phyloP scores from a whole-genome alignment of 2,888 invertebrate species.

The Rhagonycha lutea region DNA sequence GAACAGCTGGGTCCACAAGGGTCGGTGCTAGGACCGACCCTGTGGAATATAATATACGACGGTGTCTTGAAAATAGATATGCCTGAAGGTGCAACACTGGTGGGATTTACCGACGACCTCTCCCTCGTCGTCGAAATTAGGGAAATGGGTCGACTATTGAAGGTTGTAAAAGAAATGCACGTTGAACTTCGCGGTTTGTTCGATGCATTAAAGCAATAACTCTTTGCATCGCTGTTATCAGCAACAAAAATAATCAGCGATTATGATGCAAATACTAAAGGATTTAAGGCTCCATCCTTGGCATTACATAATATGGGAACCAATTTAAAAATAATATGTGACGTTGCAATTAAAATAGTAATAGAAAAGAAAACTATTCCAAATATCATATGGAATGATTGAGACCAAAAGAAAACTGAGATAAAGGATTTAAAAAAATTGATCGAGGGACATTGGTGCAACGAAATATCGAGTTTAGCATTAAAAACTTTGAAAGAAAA shows the following conservation, averaged over 20 bases:
- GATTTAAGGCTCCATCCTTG: conserved; percentile 4
- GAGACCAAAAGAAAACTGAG: conserved; percentile 5
- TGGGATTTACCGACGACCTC: too few relatives aligned
- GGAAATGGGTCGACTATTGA: background rate
- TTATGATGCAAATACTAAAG: background rate
- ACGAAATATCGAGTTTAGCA: conserved; percentile 37
- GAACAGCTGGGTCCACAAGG: too few relatives aligned
- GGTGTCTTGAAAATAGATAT: too few relatives aligned
- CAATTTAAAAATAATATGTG: background rate
- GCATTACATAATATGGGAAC: conserved; percentile 12
- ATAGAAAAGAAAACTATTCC: background rate
- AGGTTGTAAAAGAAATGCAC: background rate
- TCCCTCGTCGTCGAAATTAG: too few relatives aligned
- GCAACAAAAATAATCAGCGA: conserved; percentile 9
- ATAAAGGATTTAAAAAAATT: conserved; percentile 19
- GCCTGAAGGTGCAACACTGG: too few relatives aligned
- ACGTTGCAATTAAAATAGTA: conserved; percentile 2
- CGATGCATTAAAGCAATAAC: conserved; percentile 6
- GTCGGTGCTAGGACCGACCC: too few relatives aligned
- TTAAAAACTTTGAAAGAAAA: conserved; percentile 35
- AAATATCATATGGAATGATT: background rate
- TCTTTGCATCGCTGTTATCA: conserved; percentile 7
- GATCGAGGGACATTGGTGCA: conserved; percentile 36
- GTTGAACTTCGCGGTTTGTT: background rate
- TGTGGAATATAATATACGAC: too few relatives aligned